These are phyloP conservation scores for Petrophora chlorosata DNA, from an alignment of 2,888 invertebrate species.

Conservation along the genomic window DNA sequence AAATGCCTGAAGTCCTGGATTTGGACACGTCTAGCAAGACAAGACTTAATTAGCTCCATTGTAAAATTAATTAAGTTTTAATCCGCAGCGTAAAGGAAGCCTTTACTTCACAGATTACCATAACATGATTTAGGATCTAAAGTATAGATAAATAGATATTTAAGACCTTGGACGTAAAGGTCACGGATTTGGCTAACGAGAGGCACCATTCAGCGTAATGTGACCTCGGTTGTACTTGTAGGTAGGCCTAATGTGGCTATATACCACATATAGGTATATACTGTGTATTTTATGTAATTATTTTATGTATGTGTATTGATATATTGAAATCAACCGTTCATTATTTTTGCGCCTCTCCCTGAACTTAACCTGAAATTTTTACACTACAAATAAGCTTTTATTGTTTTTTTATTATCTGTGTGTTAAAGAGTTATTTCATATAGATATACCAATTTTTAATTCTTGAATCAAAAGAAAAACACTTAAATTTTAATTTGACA, in stretches of 20 bases:
- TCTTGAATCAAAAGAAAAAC: too few relatives aligned
- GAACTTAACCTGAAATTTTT: too few relatives aligned
- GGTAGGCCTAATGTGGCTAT: conserved; percentile 17
- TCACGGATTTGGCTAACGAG: conserved; percentile 46
- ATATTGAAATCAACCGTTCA: too few relatives aligned
- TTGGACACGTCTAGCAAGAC: too few relatives aligned
- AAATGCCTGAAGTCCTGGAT: too few relatives aligned
- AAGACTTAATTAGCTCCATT: too few relatives aligned
- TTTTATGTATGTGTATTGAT: background rate
- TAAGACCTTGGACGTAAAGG: conserved; percentile 45
- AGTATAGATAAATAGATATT: conserved; percentile 18
- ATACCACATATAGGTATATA: background rate
- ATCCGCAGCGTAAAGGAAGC: conserved; percentile 17
- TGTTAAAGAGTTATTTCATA: too few relatives aligned
- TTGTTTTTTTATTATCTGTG: too few relatives aligned
- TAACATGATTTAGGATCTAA: conserved; percentile 34
- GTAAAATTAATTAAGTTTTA: conserved; percentile 4
- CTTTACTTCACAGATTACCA: conserved; percentile 19
- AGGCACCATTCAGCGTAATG: conserved; percentile 16
- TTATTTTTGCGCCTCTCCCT: too few relatives aligned
- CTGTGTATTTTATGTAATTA: background rate
- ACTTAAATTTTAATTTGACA: too few relatives aligned
- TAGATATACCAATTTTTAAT: too few relatives aligned
- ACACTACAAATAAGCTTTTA: too few relatives aligned
- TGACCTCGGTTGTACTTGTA: conserved; percentile 20